Percentiles rank a stretch among this genome's conserved stretches.
phyloP scores from a whole-genome alignment of 2,797 vertebrate genomes.

The Epinephelus malabaricus region DNA sequence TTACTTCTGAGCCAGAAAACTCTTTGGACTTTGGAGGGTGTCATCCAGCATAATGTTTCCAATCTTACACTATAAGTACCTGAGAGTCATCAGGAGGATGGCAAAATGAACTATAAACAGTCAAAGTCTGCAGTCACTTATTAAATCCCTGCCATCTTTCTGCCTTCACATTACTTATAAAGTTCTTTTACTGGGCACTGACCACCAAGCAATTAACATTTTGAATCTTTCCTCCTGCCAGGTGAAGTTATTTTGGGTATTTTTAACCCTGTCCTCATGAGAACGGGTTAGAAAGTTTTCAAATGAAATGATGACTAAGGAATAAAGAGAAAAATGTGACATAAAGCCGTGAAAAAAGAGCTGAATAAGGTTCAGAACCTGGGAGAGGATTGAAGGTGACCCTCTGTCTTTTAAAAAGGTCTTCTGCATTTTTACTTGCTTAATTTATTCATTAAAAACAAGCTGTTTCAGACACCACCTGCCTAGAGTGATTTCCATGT shows the following conservation, averaged over 20 bases:
- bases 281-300: conserved; percentile 27
- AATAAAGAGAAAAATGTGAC: neutral
- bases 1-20: conserved; percentile 9
- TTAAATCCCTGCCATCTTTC: conserved; percentile 36
- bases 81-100: conserved; percentile 21
- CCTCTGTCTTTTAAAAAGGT: conserved; percentile 24
- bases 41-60: conserved; percentile 20
- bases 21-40: conserved; percentile 2
- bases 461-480: conserved; percentile 14
- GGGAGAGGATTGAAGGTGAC: conserved; percentile 20
- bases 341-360: neutral
- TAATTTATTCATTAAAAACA: conserved; percentile 59
- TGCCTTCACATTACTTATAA: conserved; percentile 25
- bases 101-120: conserved; percentile 24
- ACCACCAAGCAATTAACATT: conserved; percentile 70
- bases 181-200: conserved; percentile 42
- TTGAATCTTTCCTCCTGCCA: conserved; percentile 26
- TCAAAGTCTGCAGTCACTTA: conserved; percentile 23
- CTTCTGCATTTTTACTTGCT: conserved; percentile 3
- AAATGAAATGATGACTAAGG: conserved; percentile 11
- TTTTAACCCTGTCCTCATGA: conserved; percentile 4
- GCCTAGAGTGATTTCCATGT: conserved; percentile 5
- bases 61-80: conserved; percentile 19
- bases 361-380: neutral
- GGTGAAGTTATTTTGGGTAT: conserved; percentile 34